Percentiles rank a stretch among this genome's conserved stretches.
Evolutionary conservation across 1,140 invertebrate species (phyloP).

Genomic region (Drosophila pruinosa): DNA sequence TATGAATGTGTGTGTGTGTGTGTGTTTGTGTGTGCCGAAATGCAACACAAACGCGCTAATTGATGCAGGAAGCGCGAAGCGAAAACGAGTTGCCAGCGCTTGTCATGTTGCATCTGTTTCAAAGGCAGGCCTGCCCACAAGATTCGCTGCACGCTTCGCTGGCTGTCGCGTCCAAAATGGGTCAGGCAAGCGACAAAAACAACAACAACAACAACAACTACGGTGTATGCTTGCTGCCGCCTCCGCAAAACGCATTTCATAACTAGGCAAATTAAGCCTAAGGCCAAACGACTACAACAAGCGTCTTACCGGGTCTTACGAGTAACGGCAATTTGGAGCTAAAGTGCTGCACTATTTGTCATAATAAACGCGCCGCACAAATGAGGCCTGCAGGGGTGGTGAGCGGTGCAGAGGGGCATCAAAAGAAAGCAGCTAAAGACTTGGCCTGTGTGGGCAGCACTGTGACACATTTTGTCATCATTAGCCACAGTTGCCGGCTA

Average conservation of each 20-base stretch:
- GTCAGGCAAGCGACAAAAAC: conserved; percentile 56
- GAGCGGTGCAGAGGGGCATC: background rate
- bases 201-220: background rate
- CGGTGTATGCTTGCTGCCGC: conserved; percentile 11
- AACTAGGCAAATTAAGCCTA: conserved; percentile 73
- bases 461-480: conserved; percentile 82
- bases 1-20: background rate
- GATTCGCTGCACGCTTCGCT: conserved; percentile 44
- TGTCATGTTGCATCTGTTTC: conserved; percentile 64
- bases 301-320: conserved; percentile 61
- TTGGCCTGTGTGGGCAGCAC: conserved; percentile 62
- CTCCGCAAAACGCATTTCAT: conserved; percentile 46
- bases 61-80: conserved; percentile 72
- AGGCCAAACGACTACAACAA: conserved; percentile 61
- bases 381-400: background rate
- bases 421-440: conserved; percentile 53
- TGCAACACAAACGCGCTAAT: conserved; percentile 54
- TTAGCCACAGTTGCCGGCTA: conserved; percentile 80
- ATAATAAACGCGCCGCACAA: conserved; percentile 75
- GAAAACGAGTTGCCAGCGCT: conserved; percentile 61
- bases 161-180: conserved; percentile 54
- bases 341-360: conserved; percentile 80
- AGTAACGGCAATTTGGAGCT: conserved; percentile 73
- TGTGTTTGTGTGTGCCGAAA: conserved; percentile 20
- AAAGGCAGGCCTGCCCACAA: conserved; percentile 24